Base-by-base conservation (phyloP, 2,113 vertebrate species). In the Nerophis ophidion region DNA sequence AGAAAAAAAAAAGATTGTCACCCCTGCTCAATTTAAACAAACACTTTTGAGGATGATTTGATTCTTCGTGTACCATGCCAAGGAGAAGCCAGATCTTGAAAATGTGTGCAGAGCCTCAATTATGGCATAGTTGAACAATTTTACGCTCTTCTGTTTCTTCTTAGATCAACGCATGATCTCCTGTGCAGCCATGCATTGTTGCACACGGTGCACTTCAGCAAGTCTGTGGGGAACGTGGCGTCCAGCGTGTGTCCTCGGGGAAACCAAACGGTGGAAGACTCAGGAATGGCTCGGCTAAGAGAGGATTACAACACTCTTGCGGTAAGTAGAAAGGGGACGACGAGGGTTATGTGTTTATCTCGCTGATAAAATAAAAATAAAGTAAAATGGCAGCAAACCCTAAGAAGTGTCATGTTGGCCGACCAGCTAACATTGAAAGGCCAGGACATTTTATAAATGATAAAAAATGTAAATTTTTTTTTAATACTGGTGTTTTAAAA, bases 231-330 rank as follows among this genome's bases (percentile, higher is more conserved):
- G 80, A 85, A 81, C 64, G 70, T 77, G 70, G 17, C 10, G 15
- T 55, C 77, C 48, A 12, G 12, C 10, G 40, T 1, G 13, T 63
- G 74, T 74, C 70, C 81, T 71, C 71, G 13, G 59, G 79, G 75
- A 61, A 81, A 67, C 75, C 81, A 84, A 84, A 88, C 81, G 70
- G 81, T 19, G 40, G 75, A 86, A 85, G 79, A 83, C 74, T 82
- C 73, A 71, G 63, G 69, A 86, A 73, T 70, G 57, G 67, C 81
- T 82, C 48, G 45, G 66, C 68, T 80, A 62, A 70, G 83, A 63
- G 75, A 81, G 77, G 81, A 79, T 82, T 82, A 81, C 68, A 80
- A 79, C 79, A 71, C 82, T 67, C 66, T 38, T 8, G 52, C 26
- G 34, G 33, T 82, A 65, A 5, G 40, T 2, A 42, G 10, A 11